Base-by-base conservation (phyloP, 23 tunicate species). In the Clavelina lepadiformis region DNA sequence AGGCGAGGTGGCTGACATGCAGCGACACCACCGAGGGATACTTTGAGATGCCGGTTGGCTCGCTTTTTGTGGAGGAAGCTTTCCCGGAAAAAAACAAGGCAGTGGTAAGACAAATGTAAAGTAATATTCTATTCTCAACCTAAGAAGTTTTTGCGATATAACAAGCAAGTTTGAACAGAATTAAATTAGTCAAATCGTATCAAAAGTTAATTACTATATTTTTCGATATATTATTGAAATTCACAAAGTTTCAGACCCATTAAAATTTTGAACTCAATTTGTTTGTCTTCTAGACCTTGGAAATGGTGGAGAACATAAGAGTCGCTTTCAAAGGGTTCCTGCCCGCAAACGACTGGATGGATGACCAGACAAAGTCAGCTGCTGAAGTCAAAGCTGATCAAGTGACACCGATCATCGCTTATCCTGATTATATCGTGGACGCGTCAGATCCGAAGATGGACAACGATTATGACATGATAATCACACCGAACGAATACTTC, bases 321-420 rank as follows among this genome's bases (percentile, higher is more conserved):
- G 31, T 31, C 20, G 78, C 86, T n/a, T 93, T 93, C 53, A 61
- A 63, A 38, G 74, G 68, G 7, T 55, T 84, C 35, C 75, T 93
- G 25, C 82, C 83, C 0, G 55, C 37, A 15, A 87, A 80, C 65
- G 89, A 75, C 32, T 93, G 98, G 98, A 93, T 93, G 98, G 93
- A 79, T 65, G 63, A 63, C 3, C 67, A 31, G 1, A 93, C 98
- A 25, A 93, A 84, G 56, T 64, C 46, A 4, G 54, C 68, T 6
- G 88, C 98, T 0, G 41, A 38, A 15, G 67, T 59, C 1, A 93
- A 93, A 52, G 88, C 86, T 2, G 74, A 85, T 11, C 50, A 38
- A 25, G 79, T 93, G 4, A 61, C 37, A 1, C 82, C 83, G 19
- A 72, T 72, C 11, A 78, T 93, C 60, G 98, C 78, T 1, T 93